Evolutionary conservation across 1,140 invertebrate genomes (phyloP), one percentile per base, ranked within the genome.

Genomic region (Harpegnathos saltator): DNA sequence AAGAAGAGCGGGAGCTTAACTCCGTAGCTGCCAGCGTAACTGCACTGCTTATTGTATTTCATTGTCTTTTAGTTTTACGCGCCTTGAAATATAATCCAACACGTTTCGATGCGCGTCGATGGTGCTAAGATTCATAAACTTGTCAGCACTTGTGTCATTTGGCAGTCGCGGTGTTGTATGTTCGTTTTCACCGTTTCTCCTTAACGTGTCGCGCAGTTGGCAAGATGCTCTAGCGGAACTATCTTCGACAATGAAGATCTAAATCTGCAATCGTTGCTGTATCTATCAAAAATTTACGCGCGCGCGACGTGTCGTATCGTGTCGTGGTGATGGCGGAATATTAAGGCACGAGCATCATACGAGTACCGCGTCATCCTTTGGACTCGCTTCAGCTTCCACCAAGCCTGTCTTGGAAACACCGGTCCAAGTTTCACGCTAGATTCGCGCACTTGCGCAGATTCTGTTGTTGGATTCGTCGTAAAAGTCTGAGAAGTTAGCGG

Each of bases 201-300:
- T 71, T 44, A 59, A 59, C n/a, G 33, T 58, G 58, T 80, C 52
- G 33, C 85, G 85, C 73, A 84, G 81, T 87, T 87, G 86, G 86
- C 86, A 86, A 58, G 52, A 56, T 19, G n/a, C 44, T 62, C 24
- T 68, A 71, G 19, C 62, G 22, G 44, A 77, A 72, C 26, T 26
- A 38, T 72, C 63, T 72, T 26, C 7, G 50, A 85, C 69, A 82
- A 52, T 24, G 4, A 1, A 74, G 14, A 50, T 83, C 50, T 61
- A 69, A 75, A 75, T 82, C 48, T n/a, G 38, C 29, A 77, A 62
- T 44, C 44, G 58, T 65, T 56, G 56, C 71, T 86, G 33, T 54
- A 85, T 58, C 26, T 44, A 69, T 77, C 1, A 58, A 58, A 52
- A 63, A 19, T 54, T 75, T 78, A 29, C 0, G 61, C 7, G 19